Evolutionary conservation across 2,888 invertebrate species (phyloP).

Genomic region (Escarpia spicata): DNA sequence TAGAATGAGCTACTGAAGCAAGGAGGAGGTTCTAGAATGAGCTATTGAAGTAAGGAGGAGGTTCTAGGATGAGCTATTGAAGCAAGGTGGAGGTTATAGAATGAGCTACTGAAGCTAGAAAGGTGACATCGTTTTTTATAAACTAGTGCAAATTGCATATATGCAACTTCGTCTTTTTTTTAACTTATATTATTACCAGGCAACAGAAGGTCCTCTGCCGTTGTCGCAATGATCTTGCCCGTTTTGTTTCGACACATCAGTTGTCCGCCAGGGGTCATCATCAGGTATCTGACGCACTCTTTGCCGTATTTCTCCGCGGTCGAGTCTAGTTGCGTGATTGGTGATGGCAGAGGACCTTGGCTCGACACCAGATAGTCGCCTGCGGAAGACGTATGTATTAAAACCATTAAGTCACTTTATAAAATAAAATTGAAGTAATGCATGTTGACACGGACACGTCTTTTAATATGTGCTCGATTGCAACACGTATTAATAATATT

Average conservation of each 20-base stretch:
- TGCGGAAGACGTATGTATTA: background rate
- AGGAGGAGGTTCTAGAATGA: no score
- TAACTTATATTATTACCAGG: background rate
- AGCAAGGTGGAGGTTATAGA: no score
- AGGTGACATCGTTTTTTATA: no score
- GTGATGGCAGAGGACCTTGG: background rate
- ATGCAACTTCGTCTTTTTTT: background rate
- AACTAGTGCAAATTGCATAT: background rate
- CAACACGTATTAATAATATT: no score
- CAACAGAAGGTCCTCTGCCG: background rate
- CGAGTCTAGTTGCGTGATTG: background rate
- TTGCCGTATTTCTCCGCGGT: background rate
- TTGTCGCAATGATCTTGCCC: background rate
- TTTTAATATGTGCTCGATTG: no score
- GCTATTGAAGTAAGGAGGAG: no score
- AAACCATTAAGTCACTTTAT: background rate
- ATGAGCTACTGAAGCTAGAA: no score
- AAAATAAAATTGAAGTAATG: background rate
- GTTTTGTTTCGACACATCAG: background rate
- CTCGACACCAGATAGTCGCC: background rate
- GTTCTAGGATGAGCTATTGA: no score
- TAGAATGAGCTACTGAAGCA: no score
- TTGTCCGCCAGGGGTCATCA: background rate
- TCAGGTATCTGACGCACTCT: background rate
- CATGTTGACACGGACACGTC: no score